These are phyloP conservation scores for Bombus vancouverensis DNA, from an alignment of 1,140 invertebrate species.

Conservation along the genomic window DNA sequence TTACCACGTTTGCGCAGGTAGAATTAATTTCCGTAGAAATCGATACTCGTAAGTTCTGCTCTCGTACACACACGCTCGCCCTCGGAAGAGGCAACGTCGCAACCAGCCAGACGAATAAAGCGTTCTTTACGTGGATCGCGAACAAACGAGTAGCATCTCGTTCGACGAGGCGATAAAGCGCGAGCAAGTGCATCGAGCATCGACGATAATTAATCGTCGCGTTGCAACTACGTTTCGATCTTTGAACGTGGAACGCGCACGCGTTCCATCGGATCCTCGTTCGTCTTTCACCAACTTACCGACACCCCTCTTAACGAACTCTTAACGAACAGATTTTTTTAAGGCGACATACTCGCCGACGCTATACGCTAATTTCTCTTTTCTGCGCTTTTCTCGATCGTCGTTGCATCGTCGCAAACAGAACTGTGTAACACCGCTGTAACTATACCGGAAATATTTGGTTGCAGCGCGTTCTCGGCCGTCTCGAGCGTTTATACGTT, in stretches of 20 bases:
- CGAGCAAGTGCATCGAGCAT: neutral
- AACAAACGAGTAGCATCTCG: neutral
- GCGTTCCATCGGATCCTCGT: neutral
- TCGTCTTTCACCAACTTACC: neutral
- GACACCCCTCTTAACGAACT: too few species aligned
- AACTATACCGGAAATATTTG: too few species aligned
- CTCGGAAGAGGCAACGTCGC: neutral
- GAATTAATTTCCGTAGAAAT: neutral
- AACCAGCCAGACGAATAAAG: too few species aligned
- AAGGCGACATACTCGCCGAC: neutral
- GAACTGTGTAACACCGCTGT: accelerated
- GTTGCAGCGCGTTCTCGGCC: accelerated
- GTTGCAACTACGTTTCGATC: neutral
- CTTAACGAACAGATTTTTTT: neutral
- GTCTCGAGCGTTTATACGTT: neutral
- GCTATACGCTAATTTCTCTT: neutral
- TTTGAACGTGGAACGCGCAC: neutral
- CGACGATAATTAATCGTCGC: slow-evolving; percentile 8
- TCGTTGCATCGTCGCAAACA: too few species aligned
- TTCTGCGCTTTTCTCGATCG: accelerated
- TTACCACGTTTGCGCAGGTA: too few species aligned
- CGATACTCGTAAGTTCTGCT: neutral
- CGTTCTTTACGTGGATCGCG: neutral
- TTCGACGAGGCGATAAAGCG: neutral
- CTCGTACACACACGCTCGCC: too few species aligned